These are phyloP conservation scores for Anastrepha ludens DNA, from an alignment of 1,140 invertebrate species.

Conservation along the genomic window DNA sequence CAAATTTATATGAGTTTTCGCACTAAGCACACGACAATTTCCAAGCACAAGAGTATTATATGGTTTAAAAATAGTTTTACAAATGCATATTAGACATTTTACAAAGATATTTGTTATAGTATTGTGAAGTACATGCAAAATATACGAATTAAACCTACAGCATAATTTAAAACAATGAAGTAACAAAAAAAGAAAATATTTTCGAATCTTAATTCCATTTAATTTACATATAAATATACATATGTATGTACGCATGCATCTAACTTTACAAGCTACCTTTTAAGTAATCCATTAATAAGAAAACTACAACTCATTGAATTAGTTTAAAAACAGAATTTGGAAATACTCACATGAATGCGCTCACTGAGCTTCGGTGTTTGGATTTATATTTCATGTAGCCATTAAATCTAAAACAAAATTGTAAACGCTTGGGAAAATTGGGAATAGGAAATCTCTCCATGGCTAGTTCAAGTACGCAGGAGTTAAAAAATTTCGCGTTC, in stretches of 20 bases:
- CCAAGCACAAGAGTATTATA: slow-evolving; percentile 47
- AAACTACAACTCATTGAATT: too few species aligned
- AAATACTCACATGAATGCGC: too few species aligned
- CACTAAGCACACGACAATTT: slow-evolving; percentile 35
- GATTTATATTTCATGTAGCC: too few species aligned
- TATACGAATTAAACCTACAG: background rate
- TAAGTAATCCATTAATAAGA: too few species aligned
- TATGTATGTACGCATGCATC: background rate
- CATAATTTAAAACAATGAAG: slow-evolving; percentile 20
- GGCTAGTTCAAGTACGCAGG: too few species aligned
- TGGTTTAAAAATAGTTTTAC: slow-evolving; percentile 30
- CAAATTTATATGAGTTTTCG: background rate
- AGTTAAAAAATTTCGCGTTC: too few species aligned
- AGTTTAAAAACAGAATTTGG: too few species aligned
- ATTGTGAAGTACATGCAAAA: background rate
- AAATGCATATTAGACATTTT: slow-evolving; percentile 23
- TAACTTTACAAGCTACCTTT: too few species aligned
- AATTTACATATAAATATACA: slow-evolving; percentile 5
- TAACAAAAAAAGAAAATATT: background rate
- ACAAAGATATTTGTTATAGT: slow-evolving; percentile 16
- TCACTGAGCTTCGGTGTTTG: too few species aligned
- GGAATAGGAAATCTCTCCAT: too few species aligned
- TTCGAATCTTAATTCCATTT: slow-evolving; percentile 21
- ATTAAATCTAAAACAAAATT: too few species aligned
- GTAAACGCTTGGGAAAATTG: too few species aligned